Conservation (phyloP, 2,888 invertebrate species). For the Leucophenga maculata region DNA sequence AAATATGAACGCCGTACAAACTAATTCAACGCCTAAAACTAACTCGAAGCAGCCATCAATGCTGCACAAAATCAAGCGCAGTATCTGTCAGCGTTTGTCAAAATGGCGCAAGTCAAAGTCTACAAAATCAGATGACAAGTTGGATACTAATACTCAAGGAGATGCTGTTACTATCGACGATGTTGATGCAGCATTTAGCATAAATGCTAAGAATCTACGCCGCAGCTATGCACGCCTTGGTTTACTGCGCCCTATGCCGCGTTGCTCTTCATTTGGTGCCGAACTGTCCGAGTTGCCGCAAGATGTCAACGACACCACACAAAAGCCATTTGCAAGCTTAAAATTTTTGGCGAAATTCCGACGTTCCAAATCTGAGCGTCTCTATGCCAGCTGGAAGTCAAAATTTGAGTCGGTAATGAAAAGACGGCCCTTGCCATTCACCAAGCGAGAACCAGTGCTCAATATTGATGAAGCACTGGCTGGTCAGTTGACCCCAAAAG, state of each 20-base stretch:
- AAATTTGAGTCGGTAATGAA: conserved; percentile 47
- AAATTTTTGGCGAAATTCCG: background rate
- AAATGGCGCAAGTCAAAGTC: background rate
- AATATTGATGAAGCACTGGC: conserved; percentile 54
- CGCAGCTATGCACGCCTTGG: conserved; percentile 29
- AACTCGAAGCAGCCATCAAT: no score
- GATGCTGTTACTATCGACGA: no score
- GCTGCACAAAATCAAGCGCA: conserved; percentile 30
- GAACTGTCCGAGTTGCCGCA: background rate
- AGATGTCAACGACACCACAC: conserved; percentile 28
- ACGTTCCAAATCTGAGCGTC: background rate
- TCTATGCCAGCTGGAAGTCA: conserved; percentile 55
- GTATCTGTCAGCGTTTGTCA: background rate
- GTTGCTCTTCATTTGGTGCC: conserved; percentile 52
- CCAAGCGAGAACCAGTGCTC: conserved; percentile 17
- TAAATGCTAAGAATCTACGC: conserved; percentile 19
- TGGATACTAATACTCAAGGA: no score
- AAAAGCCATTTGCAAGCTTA: background rate
- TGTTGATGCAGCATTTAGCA: no score
- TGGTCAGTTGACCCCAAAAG: conserved; percentile 58
- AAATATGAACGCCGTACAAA: no score
- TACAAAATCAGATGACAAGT: background rate
- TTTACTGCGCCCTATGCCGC: conserved; percentile 53
- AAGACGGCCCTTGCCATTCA: background rate
- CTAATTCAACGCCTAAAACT: no score